These are phyloP conservation scores for Scopus umbretta DNA, from an alignment of 2,113 vertebrate species.

Conservation along the genomic window DNA sequence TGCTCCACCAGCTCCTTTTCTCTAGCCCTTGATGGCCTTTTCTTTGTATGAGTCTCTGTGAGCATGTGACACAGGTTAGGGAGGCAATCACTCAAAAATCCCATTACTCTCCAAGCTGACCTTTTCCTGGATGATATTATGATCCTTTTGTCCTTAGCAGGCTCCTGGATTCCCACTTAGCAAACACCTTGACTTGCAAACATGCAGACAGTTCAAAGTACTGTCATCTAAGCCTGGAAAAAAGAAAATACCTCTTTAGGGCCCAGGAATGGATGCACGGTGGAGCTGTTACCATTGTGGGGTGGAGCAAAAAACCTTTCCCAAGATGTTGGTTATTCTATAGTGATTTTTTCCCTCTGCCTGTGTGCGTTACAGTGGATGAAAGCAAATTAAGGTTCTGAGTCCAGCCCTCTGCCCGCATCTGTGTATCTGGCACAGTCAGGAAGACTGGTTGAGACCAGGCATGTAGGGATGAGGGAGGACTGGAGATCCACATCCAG, in stretches of 20 bases:
- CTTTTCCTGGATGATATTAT: neutral
- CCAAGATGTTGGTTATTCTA: neutral
- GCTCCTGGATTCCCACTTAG: neutral
- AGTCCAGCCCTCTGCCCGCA: neutral
- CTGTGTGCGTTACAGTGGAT: neutral
- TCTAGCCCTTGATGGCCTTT: neutral
- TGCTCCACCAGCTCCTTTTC: neutral
- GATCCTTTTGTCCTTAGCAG: neutral
- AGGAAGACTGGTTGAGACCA: neutral
- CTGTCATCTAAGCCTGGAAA: neutral
- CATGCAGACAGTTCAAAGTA: neutral
- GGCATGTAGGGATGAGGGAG: neutral
- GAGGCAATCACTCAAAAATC: neutral
- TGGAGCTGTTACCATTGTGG: neutral
- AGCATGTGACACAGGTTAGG: neutral
- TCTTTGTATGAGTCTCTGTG: neutral
- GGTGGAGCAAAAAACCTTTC: neutral
- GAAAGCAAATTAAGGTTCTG: neutral
- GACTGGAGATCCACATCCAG: neutral
- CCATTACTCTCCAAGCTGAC: neutral
- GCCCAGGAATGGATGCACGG: neutral
- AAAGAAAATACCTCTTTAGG: neutral
- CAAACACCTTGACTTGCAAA: neutral
- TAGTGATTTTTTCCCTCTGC: neutral
- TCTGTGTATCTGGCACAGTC: neutral